These are phyloP conservation scores for Platygyra sinensis DNA, from an alignment of 64 coral and sea anemone species.

Conservation along the genomic window DNA sequence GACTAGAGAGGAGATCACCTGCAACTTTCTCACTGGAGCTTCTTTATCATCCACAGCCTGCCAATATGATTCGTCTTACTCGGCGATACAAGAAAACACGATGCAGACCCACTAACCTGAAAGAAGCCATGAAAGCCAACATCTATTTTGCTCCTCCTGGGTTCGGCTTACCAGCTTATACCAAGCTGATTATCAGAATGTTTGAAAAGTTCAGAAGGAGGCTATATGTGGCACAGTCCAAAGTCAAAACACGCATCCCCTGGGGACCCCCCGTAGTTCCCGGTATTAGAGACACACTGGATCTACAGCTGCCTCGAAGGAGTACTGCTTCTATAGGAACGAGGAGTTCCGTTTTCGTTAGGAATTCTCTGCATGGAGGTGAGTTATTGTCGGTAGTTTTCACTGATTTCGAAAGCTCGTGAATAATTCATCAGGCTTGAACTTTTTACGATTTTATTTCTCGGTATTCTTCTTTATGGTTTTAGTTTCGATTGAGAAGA, in stretches of 20 bases:
- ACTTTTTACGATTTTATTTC: no score
- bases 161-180: neutral
- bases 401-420: no score
- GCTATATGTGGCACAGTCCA: conserved; percentile 2
- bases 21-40: neutral
- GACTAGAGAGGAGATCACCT: no score
- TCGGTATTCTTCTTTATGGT: no score
- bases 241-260: neutral
- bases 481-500: no score
- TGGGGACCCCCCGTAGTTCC: neutral
- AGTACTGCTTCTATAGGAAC: neutral
- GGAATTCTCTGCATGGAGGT: neutral
- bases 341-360: neutral
- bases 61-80: neutral
- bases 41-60: neutral
- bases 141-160: conserved; percentile 25
- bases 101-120: neutral
- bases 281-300: conserved; percentile 2
- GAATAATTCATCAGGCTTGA: no score
- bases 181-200: conserved; percentile 8
- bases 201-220: conserved; percentile 20
- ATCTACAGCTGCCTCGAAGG: neutral
- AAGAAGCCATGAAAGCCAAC: conserved; percentile 5
- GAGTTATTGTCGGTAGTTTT: neutral
- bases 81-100: conserved; percentile 8